Base-by-base conservation (phyloP, 2,888 invertebrate genomes). In the Xestia sexstrigata region DNA sequence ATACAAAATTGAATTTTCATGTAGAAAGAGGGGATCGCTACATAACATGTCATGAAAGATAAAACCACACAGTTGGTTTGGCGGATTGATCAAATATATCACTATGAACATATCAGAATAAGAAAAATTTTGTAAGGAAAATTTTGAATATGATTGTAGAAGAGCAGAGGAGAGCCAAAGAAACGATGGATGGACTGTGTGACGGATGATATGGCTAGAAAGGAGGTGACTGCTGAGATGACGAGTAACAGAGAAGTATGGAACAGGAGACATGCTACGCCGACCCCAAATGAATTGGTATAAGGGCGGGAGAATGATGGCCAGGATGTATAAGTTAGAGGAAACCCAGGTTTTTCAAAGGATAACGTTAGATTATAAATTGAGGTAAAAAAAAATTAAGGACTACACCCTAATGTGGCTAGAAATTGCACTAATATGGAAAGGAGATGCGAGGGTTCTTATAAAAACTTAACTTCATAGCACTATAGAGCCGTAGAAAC, bases 1-100 rank as follows among this genome's bases (percentile, higher is more conserved):
- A 67, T 58, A 76, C n/a, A n/a, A 26, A 76, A 80, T 80, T 76
- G 30, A 76, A 76, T 80, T 70, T 62, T 23, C 60, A 20, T 23
- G 60, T 62, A 15, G 45, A 15, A 49, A 47, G n/a, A 70, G 3
- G 39, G 45, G 23, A 49, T 35, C 11, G 26, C 11, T n/a, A 26
- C 17, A 11, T 26, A 9, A 58, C 39, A 47, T n/a, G 47, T 20
- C 15, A 35, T 67, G 49, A 39, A 78, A 39, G 26, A 67, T 20
- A 20, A 60, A 67, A 62, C 74, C 39, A 1, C 30, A n/a, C 11
- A 42, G 42, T 45, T 17, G 30, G 35, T 23, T 52, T 26, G n/a
- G 26, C 15, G 20, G 39, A 49, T 58, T 47, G 17, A 39, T 26
- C 7, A 26, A 68, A 66, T 30, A 60, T 55, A n/a, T 13, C n/a